Conservation (phyloP, 2,113 vertebrate genomes). For the Neogale vison region DNA sequence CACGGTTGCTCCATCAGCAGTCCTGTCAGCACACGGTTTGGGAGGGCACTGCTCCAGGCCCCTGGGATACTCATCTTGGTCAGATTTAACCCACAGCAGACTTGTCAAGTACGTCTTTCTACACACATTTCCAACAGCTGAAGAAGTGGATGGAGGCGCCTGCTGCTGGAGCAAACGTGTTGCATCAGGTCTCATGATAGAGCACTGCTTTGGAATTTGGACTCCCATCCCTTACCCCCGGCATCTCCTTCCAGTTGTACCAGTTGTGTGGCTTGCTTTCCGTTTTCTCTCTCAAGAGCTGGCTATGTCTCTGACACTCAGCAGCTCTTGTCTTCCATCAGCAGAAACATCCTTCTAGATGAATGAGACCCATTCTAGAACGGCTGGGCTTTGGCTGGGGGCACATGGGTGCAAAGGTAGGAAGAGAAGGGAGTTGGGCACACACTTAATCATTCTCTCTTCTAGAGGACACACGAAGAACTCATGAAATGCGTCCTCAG, state of each 20-base stretch:
- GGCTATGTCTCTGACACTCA: background rate
- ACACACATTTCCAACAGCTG: background rate
- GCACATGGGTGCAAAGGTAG: background rate
- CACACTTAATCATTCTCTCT: rapidly evolving
- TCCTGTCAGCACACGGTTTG: rapidly evolving
- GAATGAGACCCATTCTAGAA: background rate
- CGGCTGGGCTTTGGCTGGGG: background rate
- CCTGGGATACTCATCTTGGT: background rate
- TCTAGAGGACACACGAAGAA: background rate
- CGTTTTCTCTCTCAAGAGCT: rapidly evolving
- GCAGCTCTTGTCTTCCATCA: background rate
- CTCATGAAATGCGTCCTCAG: background rate
- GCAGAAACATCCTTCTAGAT: background rate
- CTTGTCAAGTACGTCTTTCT: background rate
- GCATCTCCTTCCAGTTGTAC: background rate
- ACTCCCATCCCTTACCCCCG: rapidly evolving
- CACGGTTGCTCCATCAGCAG: rapidly evolving
- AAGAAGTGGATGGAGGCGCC: rapidly evolving
- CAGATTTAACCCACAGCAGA: background rate
- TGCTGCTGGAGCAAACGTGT: background rate
- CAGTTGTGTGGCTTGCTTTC: background rate
- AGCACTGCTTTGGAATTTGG: background rate
- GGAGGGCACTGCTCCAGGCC: too few relatives aligned
- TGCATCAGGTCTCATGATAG: background rate
- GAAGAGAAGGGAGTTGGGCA: background rate